These are phyloP conservation scores for Lagopus muta DNA, from an alignment of 2,113 vertebrate species.

Conservation along the genomic window DNA sequence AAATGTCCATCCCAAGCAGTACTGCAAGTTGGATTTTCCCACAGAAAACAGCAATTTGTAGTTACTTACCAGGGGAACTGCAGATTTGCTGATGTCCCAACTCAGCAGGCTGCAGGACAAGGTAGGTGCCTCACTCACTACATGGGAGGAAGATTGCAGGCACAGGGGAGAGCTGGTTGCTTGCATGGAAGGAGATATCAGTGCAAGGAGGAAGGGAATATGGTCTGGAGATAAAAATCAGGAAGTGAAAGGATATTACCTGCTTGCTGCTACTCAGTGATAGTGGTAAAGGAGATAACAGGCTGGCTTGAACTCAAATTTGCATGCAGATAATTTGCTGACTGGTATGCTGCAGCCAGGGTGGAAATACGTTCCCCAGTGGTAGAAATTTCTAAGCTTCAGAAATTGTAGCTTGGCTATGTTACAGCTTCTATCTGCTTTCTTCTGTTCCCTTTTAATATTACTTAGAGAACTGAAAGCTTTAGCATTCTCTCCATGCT, in stretches of 20 bases:
- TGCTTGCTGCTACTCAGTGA: neutral
- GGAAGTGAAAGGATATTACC: neutral
- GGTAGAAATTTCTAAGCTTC: neutral
- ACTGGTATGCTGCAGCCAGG: neutral
- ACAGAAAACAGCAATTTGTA: neutral
- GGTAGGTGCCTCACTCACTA: neutral
- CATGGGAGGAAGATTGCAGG: neutral
- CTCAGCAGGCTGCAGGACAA: neutral
- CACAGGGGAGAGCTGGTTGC: fast-evolving
- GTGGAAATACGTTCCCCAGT: neutral
- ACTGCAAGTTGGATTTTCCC: neutral
- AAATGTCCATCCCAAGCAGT: neutral
- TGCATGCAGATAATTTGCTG: neutral
- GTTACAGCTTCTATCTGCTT: neutral
- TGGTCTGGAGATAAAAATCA: neutral
- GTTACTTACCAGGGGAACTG: neutral
- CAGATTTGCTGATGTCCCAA: neutral
- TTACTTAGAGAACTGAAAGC: neutral
- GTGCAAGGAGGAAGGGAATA: neutral
- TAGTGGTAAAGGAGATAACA: neutral
- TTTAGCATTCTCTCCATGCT: neutral
- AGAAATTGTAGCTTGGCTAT: neutral
- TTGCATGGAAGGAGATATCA: neutral
- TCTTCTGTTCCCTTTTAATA: neutral
- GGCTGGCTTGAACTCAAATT: neutral